Conservation (phyloP, 2,888 invertebrate species). For the Callyntrura guangdongensis region DNA sequence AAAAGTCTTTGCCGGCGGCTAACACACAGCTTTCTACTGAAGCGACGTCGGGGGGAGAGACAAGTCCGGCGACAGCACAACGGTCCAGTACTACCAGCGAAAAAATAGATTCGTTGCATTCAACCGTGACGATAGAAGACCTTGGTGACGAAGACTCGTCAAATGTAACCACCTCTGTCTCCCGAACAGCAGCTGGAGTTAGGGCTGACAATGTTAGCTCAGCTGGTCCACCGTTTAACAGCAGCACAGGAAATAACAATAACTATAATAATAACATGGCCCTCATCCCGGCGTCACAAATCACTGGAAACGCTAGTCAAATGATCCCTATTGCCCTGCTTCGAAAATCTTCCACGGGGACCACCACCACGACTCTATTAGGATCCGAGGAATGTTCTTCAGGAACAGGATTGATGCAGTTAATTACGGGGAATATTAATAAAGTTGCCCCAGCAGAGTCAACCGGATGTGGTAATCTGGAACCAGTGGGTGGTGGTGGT, state of each 20-base stretch:
- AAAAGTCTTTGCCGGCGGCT: not conserved
- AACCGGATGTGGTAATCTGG: not conserved
- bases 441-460: conserved; percentile 61
- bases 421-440: conserved; percentile 60
- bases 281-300: conserved; percentile 20
- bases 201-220: not conserved
- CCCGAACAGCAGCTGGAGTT: not conserved
- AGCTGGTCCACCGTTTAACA: too few relatives aligned
- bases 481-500: not conserved
- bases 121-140: conserved; percentile 22
- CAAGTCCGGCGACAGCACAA: not conserved
- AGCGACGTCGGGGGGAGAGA: not conserved
- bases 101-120: not conserved
- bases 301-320: conserved; percentile 10
- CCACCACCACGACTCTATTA: not conserved
- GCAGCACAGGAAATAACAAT: not conserved
- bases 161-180: not conserved
- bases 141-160: not conserved
- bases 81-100: not conserved
- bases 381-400: conserved; percentile 35
- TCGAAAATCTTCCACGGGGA: conserved; percentile 39
- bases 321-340: conserved; percentile 59
- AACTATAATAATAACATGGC: conserved; percentile 63
- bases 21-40: not conserved
- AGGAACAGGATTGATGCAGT: conserved; percentile 50